Conservation (phyloP, 2,113 vertebrate genomes). For the Callipepla californica region DNA sequence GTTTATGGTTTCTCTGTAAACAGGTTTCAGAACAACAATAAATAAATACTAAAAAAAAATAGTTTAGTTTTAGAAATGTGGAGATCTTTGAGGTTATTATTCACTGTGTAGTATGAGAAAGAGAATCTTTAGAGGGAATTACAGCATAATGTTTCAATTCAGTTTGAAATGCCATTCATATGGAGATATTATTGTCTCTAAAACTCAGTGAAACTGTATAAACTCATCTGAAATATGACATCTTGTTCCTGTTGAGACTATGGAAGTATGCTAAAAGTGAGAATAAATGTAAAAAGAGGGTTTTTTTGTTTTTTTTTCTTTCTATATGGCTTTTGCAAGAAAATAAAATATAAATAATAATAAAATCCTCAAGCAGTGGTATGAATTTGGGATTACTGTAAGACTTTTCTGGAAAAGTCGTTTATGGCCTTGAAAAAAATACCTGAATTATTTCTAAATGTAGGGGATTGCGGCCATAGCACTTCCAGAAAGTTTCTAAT, state of each 20-base stretch:
- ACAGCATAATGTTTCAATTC: conserved; percentile 9
- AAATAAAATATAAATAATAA: conserved; percentile 56
- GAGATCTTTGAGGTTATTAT: conserved; percentile 2
- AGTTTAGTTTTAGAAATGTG: not conserved
- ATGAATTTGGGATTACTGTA: conserved; percentile 17
- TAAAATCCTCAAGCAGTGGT: not conserved
- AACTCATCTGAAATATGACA: conserved; percentile 37
- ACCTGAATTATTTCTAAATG: conserved; percentile 24
- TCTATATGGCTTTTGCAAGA: not conserved
- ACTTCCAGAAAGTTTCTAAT: conserved; percentile 31
- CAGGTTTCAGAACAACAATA: not conserved
- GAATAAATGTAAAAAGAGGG: not conserved
- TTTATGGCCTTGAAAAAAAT: not conserved
- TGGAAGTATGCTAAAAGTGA: not conserved
- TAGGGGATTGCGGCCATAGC: not conserved
- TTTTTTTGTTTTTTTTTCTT: not conserved
- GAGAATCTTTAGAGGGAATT: conserved; percentile 22
- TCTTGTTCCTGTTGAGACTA: conserved; percentile 1
- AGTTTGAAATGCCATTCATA: conserved; percentile 31
- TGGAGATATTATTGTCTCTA: conserved; percentile 29
- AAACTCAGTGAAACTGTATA: conserved; percentile 9
- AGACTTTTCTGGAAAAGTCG: not conserved
- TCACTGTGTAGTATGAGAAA: not conserved
- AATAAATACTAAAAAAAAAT: not conserved
- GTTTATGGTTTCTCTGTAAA: not conserved